Evolutionary conservation across 2,797 vertebrate genomes (phyloP).

Genomic region (Cirrhinus molitorella): DNA sequence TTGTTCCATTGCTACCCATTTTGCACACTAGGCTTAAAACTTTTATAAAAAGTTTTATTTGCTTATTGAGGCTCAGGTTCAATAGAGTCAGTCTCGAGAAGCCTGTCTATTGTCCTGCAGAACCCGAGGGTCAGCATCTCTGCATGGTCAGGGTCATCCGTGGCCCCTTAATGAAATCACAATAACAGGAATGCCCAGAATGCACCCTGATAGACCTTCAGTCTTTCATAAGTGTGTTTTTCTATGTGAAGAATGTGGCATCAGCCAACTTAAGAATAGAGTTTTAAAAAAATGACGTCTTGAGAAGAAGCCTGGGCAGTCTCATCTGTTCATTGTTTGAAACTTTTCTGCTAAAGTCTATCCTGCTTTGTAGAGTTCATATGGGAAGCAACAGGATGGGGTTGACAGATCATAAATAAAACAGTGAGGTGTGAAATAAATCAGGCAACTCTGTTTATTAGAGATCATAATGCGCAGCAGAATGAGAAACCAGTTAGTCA

Average conservation of each 20-base stretch:
- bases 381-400: background rate
- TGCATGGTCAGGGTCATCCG: constrained; percentile 71
- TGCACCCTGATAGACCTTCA: constrained; percentile 64
- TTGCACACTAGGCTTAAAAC: constrained; percentile 3
- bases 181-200: constrained; percentile 78
- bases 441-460: background rate
- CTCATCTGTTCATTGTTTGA: constrained; percentile 6
- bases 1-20: constrained; percentile 6
- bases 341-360: background rate
- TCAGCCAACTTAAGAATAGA: constrained; percentile 20
- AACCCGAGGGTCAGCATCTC: constrained; percentile 69
- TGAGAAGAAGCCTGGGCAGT: background rate
- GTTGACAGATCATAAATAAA: background rate
- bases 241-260: constrained; percentile 54
- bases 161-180: constrained; percentile 75
- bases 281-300: background rate
- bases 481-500: background rate
- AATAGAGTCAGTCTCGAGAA: constrained; percentile 53
- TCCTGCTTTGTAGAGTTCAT: background rate
- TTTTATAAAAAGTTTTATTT: constrained; percentile 4
- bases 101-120: constrained; percentile 54
- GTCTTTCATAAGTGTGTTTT: constrained; percentile 51
- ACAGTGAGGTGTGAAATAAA: constrained; percentile 15
- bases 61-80: constrained; percentile 42
- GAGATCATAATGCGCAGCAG: background rate